phyloP scores from a whole-genome alignment of 2,888 invertebrate genomes.

The Drosophila mimetica region DNA sequence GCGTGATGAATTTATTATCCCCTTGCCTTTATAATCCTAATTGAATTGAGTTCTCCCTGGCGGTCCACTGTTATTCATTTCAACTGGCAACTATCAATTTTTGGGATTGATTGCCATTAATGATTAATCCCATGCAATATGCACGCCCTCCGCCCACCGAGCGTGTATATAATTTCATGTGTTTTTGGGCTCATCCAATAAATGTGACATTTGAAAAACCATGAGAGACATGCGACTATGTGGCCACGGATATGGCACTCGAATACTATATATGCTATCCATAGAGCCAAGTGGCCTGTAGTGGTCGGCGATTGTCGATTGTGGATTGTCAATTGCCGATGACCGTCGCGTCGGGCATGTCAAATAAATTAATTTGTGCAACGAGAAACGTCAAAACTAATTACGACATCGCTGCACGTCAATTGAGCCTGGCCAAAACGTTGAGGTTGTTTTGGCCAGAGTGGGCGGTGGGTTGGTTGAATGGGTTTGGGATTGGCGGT shows the following conservation, averaged over 20 bases:
- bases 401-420: conserved; percentile 78
- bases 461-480: neutral
- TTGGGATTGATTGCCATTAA: conserved; percentile 45
- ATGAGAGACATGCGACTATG: conserved; percentile 38
- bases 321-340: conserved; percentile 48
- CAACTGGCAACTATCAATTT: conserved; percentile 25
- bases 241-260: conserved; percentile 11
- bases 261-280: neutral
- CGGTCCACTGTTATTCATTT: conserved; percentile 1
- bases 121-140: conserved; percentile 43
- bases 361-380: conserved; percentile 84
- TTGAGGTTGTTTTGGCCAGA: conserved; percentile 40
- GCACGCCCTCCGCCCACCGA: conserved; percentile 3
- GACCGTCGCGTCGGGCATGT: conserved; percentile 68
- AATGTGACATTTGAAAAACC: conserved; percentile 68
- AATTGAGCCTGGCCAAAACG: conserved; percentile 51
- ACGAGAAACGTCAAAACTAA: conserved; percentile 83
- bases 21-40: conserved; percentile 3
- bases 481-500: conserved; percentile 8
- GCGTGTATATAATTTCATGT: conserved; percentile 18
- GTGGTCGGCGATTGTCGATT: conserved; percentile 36
- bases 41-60: conserved; percentile 3
- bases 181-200: conserved; percentile 68
- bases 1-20: neutral
- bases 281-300: conserved; percentile 1